These are phyloP conservation scores for Ceratotherium simum DNA, from an alignment of 2,113 vertebrate genomes.

Conservation along the genomic window DNA sequence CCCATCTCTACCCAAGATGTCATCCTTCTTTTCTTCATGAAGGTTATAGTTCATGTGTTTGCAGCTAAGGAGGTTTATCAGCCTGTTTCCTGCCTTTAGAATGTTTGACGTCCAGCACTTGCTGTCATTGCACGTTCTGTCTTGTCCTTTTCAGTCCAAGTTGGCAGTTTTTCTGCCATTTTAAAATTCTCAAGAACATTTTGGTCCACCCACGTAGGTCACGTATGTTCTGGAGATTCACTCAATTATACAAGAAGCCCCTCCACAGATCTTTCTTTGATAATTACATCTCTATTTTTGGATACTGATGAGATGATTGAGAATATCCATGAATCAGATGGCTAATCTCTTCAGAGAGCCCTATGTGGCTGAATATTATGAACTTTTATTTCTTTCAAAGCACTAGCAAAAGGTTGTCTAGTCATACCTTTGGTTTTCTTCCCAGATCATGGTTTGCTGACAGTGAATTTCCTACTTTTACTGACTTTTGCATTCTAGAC, in stretches of 20 bases:
- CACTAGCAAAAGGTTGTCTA: neutral
- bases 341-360: neutral
- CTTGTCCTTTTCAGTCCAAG: neutral
- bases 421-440: neutral
- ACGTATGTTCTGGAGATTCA: neutral
- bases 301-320: neutral
- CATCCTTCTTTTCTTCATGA: neutral
- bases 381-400: neutral
- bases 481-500: neutral
- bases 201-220: neutral
- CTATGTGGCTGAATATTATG: neutral
- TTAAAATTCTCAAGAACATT: neutral
- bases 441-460: neutral
- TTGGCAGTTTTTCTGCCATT: neutral
- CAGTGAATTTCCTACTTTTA: neutral
- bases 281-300: neutral
- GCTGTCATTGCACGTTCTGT: neutral
- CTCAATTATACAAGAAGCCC: neutral
- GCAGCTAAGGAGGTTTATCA: neutral
- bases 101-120: neutral
- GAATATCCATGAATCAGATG: neutral
- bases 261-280: neutral
- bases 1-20: too few relatives aligned
- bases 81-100: neutral
- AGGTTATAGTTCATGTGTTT: neutral